phyloP scores from a whole-genome alignment of 2,113 vertebrate genomes.

The Oophaga pumilio region DNA sequence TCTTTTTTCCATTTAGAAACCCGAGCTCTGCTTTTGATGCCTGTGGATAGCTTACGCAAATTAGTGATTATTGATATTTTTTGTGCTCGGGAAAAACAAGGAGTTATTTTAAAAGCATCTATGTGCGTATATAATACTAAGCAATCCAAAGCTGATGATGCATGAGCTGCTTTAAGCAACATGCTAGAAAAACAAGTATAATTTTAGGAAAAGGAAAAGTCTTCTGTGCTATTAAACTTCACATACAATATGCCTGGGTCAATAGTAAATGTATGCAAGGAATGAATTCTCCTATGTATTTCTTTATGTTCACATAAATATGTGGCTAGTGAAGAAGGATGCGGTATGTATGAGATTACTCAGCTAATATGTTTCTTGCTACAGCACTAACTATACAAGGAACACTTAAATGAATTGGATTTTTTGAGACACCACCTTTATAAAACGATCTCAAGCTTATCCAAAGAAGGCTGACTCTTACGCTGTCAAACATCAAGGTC shows the following conservation, averaged over 20 bases:
- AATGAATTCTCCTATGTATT: neutral
- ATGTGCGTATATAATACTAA: conserved; percentile 47
- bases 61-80: conserved; percentile 56
- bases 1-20: conserved; percentile 57
- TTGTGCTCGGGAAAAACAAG: conserved; percentile 56
- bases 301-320: neutral
- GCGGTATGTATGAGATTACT: neutral
- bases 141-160: conserved; percentile 31
- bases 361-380: neutral
- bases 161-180: conserved; percentile 27
- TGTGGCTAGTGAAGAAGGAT: neutral
- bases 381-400: neutral
- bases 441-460: conserved; percentile 16
- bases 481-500: conserved; percentile 22
- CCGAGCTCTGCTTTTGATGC: conserved; percentile 54
- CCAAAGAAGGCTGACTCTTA: conserved; percentile 2
- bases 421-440: conserved; percentile 19
- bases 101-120: conserved; percentile 58
- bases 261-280: neutral
- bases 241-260: neutral
- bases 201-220: neutral
- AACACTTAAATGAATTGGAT: neutral
- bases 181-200: conserved; percentile 25
- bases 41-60: conserved; percentile 57
- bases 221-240: neutral